Conservation (phyloP, 2,888 invertebrate species). For the Nezara viridula region DNA sequence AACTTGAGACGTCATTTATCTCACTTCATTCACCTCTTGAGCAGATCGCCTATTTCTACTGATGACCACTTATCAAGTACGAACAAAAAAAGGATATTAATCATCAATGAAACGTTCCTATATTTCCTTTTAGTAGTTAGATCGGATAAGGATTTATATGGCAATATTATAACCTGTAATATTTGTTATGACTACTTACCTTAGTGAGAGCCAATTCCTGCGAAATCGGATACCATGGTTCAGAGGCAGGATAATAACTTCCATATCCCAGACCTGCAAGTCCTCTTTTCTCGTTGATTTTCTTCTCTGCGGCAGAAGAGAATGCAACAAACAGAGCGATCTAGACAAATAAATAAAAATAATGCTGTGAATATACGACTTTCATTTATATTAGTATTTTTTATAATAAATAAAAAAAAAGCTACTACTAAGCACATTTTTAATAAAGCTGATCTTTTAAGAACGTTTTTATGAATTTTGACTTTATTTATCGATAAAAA, state of each 20-base stretch:
- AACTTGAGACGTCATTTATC: too few species aligned
- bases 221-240: background rate
- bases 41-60: background rate
- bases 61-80: background rate
- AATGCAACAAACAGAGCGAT: background rate
- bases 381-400: too few species aligned
- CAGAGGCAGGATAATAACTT: slow-evolving; percentile 30
- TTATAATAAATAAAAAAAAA: too few species aligned
- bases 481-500: too few species aligned
- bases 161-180: too few species aligned
- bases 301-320: background rate
- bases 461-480: too few species aligned
- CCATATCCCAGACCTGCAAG: slow-evolving; percentile 56
- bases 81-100: background rate
- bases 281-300: slow-evolving; percentile 59
- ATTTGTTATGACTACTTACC: background rate
- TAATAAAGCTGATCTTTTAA: too few species aligned
- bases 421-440: too few species aligned
- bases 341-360: background rate
- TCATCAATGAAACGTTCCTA: background rate
- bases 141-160: background rate
- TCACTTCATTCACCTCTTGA: background rate
- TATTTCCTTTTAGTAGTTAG: background rate
- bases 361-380: background rate
- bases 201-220: slow-evolving; percentile 45